Percentiles rank a stretch among this genome's conserved stretches.
Evolutionary conservation across 1,140 invertebrate species (phyloP).

Genomic region (Pseudomyrmex pallidus): DNA sequence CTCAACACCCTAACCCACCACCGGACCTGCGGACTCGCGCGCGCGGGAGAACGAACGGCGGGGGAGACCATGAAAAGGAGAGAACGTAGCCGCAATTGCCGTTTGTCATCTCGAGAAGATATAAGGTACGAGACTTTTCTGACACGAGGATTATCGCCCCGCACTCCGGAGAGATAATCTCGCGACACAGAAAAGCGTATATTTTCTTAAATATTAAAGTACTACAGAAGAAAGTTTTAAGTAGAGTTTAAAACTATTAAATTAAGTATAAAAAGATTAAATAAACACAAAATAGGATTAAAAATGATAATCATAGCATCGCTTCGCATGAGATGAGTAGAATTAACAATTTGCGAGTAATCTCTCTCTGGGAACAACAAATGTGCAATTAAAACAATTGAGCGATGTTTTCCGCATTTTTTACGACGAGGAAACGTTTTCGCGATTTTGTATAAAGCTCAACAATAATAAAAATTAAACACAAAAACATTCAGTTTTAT

Average conservation of each 20-base stretch:
- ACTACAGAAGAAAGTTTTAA: neutral
- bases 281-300: neutral
- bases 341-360: too few relatives aligned
- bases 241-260: neutral
- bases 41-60: slow-evolving; percentile 46
- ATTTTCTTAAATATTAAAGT: slow-evolving; percentile 46
- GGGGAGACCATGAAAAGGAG: slow-evolving; percentile 60
- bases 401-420: too few relatives aligned
- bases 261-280: neutral
- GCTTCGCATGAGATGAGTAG: too few relatives aligned
- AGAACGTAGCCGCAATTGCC: slow-evolving; percentile 57
- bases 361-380: too few relatives aligned
- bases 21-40: slow-evolving; percentile 21
- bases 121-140: slow-evolving; percentile 54
- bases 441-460: too few relatives aligned
- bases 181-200: neutral
- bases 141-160: slow-evolving; percentile 46
- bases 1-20: slow-evolving; percentile 58
- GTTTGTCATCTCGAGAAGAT: slow-evolving; percentile 72
- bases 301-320: too few relatives aligned
- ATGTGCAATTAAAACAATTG: too few relatives aligned
- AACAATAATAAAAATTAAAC: too few relatives aligned
- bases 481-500: too few relatives aligned
- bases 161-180: slow-evolving; percentile 30
- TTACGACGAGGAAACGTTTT: too few relatives aligned